These are phyloP conservation scores for Creontiades dilutus DNA, from an alignment of 2,888 invertebrate genomes.

Conservation along the genomic window DNA sequence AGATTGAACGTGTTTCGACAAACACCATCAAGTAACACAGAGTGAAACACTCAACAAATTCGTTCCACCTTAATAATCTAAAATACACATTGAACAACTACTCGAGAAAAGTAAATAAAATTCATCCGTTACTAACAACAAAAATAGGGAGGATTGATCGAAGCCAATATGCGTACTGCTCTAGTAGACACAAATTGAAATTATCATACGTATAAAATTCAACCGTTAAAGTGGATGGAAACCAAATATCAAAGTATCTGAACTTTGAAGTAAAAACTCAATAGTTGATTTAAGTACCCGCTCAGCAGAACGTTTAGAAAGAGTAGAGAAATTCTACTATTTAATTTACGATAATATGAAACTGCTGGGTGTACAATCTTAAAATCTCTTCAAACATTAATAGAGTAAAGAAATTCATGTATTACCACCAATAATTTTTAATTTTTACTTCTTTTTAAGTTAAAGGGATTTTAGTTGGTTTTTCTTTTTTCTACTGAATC, in stretches of 20 bases:
- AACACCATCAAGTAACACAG: background rate
- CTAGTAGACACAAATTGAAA: slow-evolving; percentile 6
- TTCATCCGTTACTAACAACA: background rate
- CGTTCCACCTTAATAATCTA: slow-evolving; percentile 18
- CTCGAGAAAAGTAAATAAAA: background rate
- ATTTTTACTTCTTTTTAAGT: slow-evolving; percentile 5
- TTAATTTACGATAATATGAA: slow-evolving; percentile 6
- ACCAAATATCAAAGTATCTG: slow-evolving; percentile 19
- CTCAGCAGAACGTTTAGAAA: slow-evolving; percentile 6
- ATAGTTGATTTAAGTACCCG: slow-evolving; percentile 5
- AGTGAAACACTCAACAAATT: background rate
- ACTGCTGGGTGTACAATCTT: slow-evolving; percentile 45
- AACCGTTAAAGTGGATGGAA: slow-evolving; percentile 40
- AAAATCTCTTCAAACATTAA: slow-evolving; percentile 10
- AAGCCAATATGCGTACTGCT: slow-evolving; percentile 20
- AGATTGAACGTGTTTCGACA: background rate
- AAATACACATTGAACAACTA: background rate
- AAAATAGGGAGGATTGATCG: background rate
- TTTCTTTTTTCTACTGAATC: slow-evolving; percentile 10
- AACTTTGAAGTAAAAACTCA: slow-evolving; percentile 22
- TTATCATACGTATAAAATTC: slow-evolving; percentile 19
- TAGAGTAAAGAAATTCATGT: background rate
- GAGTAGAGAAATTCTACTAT: slow-evolving; percentile 29
- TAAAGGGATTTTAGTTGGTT: slow-evolving; percentile 6
- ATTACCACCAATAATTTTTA: slow-evolving; percentile 8